Evolutionary conservation across 2,797 vertebrate species (phyloP).

Genomic region (Chaetodon trifasciatus): DNA sequence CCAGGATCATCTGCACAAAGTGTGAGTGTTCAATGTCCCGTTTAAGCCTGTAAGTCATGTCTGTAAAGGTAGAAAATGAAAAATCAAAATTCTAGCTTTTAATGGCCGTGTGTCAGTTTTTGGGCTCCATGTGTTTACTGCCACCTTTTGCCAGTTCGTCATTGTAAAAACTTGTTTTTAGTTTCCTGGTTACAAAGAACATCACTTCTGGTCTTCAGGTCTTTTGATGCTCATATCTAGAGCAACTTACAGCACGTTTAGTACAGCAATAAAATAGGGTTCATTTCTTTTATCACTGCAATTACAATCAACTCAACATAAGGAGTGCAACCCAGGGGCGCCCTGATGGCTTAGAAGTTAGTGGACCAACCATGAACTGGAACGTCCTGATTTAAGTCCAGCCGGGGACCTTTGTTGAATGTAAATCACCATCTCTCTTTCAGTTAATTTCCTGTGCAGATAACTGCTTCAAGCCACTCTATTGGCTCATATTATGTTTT

Average conservation of each 20-base stretch:
- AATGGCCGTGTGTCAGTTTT: background rate
- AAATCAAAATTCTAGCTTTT: no score
- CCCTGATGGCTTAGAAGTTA: no score
- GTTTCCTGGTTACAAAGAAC: background rate
- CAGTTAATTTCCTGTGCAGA: background rate
- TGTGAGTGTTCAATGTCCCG: constrained; percentile 84
- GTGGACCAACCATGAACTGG: no score
- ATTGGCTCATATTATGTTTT: background rate
- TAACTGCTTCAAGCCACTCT: background rate
- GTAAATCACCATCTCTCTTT: background rate
- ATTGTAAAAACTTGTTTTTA: background rate
- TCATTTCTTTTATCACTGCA: background rate
- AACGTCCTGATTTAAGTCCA: background rate
- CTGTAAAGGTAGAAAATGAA: background rate
- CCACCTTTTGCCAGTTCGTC: background rate
- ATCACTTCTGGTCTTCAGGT: background rate
- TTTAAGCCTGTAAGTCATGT: background rate
- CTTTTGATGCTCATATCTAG: background rate
- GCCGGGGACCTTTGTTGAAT: background rate
- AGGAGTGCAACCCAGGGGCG: background rate
- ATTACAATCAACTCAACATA: background rate
- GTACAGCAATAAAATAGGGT: background rate
- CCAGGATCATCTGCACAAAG: constrained; percentile 94
- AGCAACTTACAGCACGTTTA: background rate
- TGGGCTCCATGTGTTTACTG: background rate